Percentiles rank a stretch among this genome's conserved stretches.
Evolutionary conservation across 2,113 vertebrate genomes (phyloP).

Genomic region (Bolborhynchus lineola): DNA sequence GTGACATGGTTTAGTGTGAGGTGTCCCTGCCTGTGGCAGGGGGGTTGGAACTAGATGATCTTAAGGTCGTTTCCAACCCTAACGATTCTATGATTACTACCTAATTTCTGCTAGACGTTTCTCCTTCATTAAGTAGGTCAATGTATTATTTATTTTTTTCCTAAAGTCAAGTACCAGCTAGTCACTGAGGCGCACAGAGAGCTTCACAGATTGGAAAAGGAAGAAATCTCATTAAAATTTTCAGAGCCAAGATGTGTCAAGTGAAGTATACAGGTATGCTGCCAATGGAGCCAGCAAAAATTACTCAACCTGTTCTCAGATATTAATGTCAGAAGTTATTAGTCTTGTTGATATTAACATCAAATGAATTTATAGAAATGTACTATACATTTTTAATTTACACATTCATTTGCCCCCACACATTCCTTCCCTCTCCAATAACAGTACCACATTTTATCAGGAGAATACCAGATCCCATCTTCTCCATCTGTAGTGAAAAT

Average conservation of each 20-base stretch:
- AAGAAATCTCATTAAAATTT: slow-evolving; percentile 19
- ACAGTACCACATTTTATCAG: neutral
- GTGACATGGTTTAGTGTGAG: too few species aligned
- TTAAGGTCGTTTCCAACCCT: too few species aligned
- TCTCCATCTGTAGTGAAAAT: neutral
- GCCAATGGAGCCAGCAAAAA: neutral
- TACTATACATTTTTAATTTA: neutral
- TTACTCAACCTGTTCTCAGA: neutral
- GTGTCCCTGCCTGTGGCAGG: too few species aligned
- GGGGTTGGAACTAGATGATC: too few species aligned
- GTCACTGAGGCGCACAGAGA: neutral
- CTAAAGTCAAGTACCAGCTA: neutral
- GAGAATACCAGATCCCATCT: neutral
- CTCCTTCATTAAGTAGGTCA: neutral
- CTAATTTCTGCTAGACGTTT: neutral
- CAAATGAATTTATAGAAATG: neutral
- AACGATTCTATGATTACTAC: neutral
- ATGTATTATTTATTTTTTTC: neutral
- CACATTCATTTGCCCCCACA: neutral
- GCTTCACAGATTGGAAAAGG: neutral
- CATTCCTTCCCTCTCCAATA: neutral
- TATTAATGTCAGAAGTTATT: neutral
- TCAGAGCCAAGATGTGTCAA: neutral
- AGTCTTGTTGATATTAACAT: neutral
- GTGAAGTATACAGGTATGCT: neutral